Evolutionary conservation across 2,888 invertebrate species (phyloP).

Genomic region (Didymodactylos carnosus): DNA sequence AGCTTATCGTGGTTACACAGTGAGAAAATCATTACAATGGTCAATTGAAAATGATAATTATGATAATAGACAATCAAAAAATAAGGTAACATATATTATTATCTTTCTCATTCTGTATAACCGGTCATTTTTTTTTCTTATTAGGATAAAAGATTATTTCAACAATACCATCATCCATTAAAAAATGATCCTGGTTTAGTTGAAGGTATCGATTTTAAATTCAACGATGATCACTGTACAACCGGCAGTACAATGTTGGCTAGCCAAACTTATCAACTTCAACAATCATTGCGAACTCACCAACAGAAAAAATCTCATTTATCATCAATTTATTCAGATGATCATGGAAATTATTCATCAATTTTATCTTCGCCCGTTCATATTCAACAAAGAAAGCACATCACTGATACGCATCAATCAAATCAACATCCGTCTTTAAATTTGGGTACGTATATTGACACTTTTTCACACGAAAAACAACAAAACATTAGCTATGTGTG

Average conservation of each 20-base stretch:
- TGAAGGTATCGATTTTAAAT: background rate
- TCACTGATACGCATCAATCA: too few relatives aligned
- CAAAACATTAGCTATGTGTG: background rate
- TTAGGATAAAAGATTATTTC: too few relatives aligned
- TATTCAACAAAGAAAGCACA: background rate
- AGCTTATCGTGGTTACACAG: slow-evolving; percentile 21
- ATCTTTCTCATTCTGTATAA: too few relatives aligned
- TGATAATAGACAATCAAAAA: too few relatives aligned
- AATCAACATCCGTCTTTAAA: too few relatives aligned
- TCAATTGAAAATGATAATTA: background rate
- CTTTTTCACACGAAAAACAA: background rate
- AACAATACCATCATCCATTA: too few relatives aligned
- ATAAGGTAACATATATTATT: too few relatives aligned
- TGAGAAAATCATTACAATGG: slow-evolving; percentile 18
- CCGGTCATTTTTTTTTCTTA: too few relatives aligned
- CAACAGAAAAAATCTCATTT: background rate
- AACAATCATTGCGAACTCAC: too few relatives aligned
- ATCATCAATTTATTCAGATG: background rate
- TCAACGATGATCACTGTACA: background rate
- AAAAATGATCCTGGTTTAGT: background rate
- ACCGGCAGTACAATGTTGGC: background rate
- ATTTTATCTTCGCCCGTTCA: background rate
- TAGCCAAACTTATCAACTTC: too few relatives aligned
- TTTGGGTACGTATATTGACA: too few relatives aligned
- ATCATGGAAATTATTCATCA: background rate